phyloP scores from a whole-genome alignment of 2,888 invertebrate species.

The Campoplex capitator region DNA sequence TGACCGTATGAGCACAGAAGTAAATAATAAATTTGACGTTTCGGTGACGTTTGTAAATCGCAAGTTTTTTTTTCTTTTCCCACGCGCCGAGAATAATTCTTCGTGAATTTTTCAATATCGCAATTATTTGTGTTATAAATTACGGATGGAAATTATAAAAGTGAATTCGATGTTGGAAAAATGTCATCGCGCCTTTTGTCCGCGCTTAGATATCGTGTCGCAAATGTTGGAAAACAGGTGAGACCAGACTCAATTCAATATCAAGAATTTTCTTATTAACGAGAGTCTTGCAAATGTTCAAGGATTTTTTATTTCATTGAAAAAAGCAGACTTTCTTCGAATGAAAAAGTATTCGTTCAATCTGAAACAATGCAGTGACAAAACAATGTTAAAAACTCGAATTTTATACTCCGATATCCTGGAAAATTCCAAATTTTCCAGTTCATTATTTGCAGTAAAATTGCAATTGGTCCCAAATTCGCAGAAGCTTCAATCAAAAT shows the following conservation, averaged over 20 bases:
- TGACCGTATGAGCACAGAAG: neutral
- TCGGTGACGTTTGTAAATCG: slow-evolving; percentile 34
- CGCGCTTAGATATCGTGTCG: slow-evolving; percentile 36
- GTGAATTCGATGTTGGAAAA: slow-evolving; percentile 14
- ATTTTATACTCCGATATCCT: no score
- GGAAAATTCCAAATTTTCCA: no score
- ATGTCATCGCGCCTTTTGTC: slow-evolving; percentile 60
- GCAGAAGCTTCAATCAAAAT: neutral
- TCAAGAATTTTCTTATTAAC: neutral
- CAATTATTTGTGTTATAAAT: neutral
- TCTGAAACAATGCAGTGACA: no score
- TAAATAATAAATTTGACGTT: slow-evolving; percentile 21
- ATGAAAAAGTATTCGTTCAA: neutral
- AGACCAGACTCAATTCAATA: slow-evolving; percentile 2
- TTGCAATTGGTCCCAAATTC: neutral
- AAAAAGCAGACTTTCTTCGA: neutral
- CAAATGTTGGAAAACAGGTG: slow-evolving; percentile 53
- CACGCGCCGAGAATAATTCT: neutral
- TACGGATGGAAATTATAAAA: slow-evolving; percentile 6
- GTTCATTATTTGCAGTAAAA: no score
- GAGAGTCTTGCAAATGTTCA: neutral
- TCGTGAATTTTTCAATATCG: neutral
- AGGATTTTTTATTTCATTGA: neutral
- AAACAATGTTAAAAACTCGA: no score
- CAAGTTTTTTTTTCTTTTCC: slow-evolving; percentile 1